Percentiles rank a stretch among this genome's conserved stretches.
These are phyloP conservation scores for Muscidifurax raptorellus DNA, from an alignment of 1,140 invertebrate genomes.

Conservation along the genomic window DNA sequence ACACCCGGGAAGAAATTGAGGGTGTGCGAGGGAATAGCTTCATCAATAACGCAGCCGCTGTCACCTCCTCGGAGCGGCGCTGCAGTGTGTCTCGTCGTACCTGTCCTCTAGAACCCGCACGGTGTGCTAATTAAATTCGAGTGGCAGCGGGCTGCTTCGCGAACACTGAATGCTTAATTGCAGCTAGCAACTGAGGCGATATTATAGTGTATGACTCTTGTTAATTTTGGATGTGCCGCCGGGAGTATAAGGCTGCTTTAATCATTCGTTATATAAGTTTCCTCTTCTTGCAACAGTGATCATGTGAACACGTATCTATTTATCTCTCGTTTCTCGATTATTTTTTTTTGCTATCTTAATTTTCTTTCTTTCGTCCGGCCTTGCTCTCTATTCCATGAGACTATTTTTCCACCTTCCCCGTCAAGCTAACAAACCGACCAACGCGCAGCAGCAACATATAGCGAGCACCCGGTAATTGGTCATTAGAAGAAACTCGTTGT, in stretches of 20 bases:
- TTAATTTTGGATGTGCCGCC: background rate
- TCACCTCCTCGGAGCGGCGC: too few species aligned
- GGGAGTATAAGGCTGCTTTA: too few species aligned
- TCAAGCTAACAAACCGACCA: slow-evolving; percentile 19
- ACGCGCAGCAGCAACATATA: background rate
- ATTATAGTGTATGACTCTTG: background rate
- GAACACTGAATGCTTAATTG: background rate
- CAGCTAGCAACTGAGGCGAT: background rate
- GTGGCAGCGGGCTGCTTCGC: too few species aligned
- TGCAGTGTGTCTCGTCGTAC: too few species aligned
- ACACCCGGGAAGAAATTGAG: background rate
- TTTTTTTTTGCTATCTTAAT: background rate
- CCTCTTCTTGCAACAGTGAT: too few species aligned
- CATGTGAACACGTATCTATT: too few species aligned
- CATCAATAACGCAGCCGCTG: too few species aligned
- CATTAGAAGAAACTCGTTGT: slow-evolving; percentile 47
- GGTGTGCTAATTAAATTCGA: background rate
- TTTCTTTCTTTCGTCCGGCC: background rate
- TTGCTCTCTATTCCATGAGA: background rate
- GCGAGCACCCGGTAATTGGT: slow-evolving; percentile 29
- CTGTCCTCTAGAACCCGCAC: too few species aligned
- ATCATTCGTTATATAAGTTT: too few species aligned
- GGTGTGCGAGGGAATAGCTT: too few species aligned
- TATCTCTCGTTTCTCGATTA: too few species aligned
- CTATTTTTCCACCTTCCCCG: slow-evolving; percentile 3